Evolutionary conservation across 2,888 invertebrate genomes (phyloP).

Genomic region (Lysandra coridon): DNA sequence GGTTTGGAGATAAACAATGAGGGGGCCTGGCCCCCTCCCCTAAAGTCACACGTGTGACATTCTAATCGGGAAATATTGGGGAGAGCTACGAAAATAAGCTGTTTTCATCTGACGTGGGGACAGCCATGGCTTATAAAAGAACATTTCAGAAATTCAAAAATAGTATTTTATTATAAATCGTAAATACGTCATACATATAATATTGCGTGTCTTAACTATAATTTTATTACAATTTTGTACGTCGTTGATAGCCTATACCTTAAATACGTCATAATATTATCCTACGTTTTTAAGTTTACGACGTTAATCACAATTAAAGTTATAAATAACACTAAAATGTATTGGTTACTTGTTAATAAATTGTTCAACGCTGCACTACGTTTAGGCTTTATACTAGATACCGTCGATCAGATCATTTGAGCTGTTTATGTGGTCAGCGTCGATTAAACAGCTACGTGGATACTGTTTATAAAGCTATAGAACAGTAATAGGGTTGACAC

Average conservation of each 20-base stretch:
- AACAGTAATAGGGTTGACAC: not conserved
- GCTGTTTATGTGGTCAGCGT: not conserved
- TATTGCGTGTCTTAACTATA: not conserved
- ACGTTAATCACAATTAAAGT: not conserved
- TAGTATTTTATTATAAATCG: not conserved
- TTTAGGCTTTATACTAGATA: not conserved
- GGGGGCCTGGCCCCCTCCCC: too few relatives aligned
- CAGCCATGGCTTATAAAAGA: not conserved
- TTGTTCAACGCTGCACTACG: not conserved
- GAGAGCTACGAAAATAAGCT: too few relatives aligned
- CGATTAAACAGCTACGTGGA: not conserved
- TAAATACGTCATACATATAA: not conserved
- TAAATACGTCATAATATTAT: not conserved
- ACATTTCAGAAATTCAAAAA: not conserved
- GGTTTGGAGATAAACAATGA: too few relatives aligned
- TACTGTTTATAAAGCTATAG: not conserved
- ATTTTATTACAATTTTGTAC: not conserved
- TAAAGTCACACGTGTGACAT: too few relatives aligned
- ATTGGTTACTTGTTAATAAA: not conserved
- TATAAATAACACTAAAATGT: not conserved
- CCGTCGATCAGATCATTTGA: not conserved
- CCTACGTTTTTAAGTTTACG: too few relatives aligned
- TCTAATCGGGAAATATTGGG: too few relatives aligned
- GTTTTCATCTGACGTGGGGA: too few relatives aligned
- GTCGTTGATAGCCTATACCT: not conserved